Base-by-base conservation (phyloP, 2,888 invertebrate species). In the Andrena trimmerana region DNA sequence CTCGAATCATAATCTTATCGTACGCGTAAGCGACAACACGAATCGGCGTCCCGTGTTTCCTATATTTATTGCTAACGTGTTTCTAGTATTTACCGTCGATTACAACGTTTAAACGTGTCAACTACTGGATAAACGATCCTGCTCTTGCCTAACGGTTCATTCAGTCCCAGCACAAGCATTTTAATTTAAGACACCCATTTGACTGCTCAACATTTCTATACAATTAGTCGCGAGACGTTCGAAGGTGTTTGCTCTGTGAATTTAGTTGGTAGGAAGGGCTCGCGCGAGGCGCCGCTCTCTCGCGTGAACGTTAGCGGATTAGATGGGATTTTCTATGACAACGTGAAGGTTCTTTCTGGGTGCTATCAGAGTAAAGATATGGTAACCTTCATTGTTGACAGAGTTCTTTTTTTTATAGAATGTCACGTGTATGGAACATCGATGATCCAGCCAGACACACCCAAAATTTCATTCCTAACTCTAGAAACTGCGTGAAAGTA, bases 201-300 rank as follows among this genome's bases (percentile, higher is more conserved):
- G 81, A 84, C 77, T 83, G 87, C 88, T 88, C 88, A 86, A 89
- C 79, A 83, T 75, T 42, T 88, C 81, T 89, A 86, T 79, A 88
- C 86, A 89, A 70, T 84, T 87, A 80, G 78, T 85, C 88, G 72
- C 71, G 78, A 65, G 76, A 81, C 71, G 77, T 87, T 87, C 73
- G 74, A 74, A 72, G 59, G 70, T 80, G 48, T 72, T 76, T 78
- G 69, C 78, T 84, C 75, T 52, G 59, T 67, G 68, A 81, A 62
- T 59, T 62, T 57, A 80, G 80, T 68, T 29, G n/a, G 27, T 68
- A 57, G 68, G 27, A 42, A 63, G 63, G 57, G 29, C 16, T 24
- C 48, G 29, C 29, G 20, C 33, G 54, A 27, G 57, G 72, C 78
- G 20, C 65, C 42, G 24, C 70, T 74, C 69, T 87, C 74, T 69